Conservation (phyloP, 2,888 invertebrate genomes). For the Megaustenia siamemsis region DNA sequence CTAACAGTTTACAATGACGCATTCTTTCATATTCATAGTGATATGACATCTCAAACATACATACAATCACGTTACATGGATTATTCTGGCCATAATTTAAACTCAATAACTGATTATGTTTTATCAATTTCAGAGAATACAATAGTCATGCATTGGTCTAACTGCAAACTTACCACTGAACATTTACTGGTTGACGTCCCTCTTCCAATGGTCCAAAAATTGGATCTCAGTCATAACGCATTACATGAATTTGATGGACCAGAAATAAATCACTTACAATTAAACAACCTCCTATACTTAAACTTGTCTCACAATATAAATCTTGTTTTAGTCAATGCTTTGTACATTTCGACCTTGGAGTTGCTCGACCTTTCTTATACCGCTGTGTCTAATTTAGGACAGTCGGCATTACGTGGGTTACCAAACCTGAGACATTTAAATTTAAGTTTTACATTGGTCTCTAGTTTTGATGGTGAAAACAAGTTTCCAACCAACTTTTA, state of each 20-base stretch:
- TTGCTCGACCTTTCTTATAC: background rate
- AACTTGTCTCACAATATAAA: too few relatives aligned
- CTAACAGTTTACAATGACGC: constrained; percentile 42
- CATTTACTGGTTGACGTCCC: too few relatives aligned
- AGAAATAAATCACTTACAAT: too few relatives aligned
- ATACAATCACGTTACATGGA: background rate
- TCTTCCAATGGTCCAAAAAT: background rate
- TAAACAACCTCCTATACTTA: too few relatives aligned
- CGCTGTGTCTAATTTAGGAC: background rate
- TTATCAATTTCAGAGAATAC: background rate
- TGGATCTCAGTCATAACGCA: constrained; percentile 4
- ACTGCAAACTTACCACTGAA: background rate
- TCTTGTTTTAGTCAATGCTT: too few relatives aligned
- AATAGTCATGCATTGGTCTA: background rate
- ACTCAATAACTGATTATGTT: background rate
- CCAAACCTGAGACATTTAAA: background rate
- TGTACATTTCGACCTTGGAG: background rate
- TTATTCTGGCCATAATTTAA: background rate
- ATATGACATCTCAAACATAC: constrained; percentile 26
- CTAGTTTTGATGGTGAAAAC: background rate
- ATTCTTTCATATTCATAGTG: background rate
- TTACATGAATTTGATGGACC: background rate
- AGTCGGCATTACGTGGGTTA: background rate
- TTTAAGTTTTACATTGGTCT: background rate
- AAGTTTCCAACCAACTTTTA: background rate